A percentile compares a stretch with the other conserved stretches of the same genome.
phyloP scores from a whole-genome alignment of 2,113 vertebrate genomes.

The Vombatus ursinus region DNA sequence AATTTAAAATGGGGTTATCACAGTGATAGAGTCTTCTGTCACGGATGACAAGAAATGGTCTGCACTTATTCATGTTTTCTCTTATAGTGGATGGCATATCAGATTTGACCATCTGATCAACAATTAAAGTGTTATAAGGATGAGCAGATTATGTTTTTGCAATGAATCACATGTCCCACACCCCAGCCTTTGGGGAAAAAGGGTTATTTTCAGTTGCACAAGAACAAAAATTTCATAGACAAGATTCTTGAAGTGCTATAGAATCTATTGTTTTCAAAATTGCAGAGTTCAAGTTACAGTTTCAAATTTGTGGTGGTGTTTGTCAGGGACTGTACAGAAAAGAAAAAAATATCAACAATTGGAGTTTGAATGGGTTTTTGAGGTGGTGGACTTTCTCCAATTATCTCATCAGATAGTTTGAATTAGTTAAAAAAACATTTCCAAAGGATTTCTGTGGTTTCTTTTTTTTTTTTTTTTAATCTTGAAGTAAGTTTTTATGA shows the following conservation, averaged over 20 bases:
- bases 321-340: conserved; percentile 1
- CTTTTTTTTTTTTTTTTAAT: conserved; percentile 27
- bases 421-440: neutral
- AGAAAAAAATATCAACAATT: neutral
- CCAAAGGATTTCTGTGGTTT: neutral
- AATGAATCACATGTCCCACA: neutral
- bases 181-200: conserved; percentile 35
- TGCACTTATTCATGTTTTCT: neutral
- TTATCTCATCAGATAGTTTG: conserved; percentile 35
- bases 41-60: neutral
- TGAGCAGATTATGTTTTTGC: conserved; percentile 15
- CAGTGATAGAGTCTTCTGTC: neutral
- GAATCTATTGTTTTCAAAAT: conserved; percentile 27
- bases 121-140: neutral
- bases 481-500: conserved; percentile 42
- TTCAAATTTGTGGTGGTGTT: conserved; percentile 25
- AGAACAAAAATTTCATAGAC: neutral
- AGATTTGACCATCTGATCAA: neutral
- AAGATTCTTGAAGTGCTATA: conserved; percentile 18
- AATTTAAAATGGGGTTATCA: neutral
- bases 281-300: conserved; percentile 25
- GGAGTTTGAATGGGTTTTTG: conserved; percentile 45
- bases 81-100: neutral
- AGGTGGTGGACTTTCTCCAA: neutral
- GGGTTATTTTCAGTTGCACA: neutral